A percentile compares a stretch with the other conserved stretches of the same genome.
Conservation (phyloP, 1,140 invertebrate genomes). For the Gerris buenoi region DNA sequence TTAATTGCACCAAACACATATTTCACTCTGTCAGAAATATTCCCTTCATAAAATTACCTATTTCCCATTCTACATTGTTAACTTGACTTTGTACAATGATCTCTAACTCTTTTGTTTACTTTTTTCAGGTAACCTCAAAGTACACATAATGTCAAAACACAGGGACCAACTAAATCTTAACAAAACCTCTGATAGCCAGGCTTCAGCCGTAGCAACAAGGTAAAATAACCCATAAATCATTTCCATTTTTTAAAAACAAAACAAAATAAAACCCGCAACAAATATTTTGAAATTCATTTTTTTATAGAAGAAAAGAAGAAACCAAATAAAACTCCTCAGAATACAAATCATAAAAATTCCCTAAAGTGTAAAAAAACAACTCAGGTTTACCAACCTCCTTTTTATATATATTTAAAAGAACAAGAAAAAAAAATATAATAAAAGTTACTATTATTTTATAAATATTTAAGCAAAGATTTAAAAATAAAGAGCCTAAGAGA, state of each 20-base stretch:
- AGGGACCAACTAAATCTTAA: constrained; percentile 15
- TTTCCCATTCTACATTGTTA: too few relatives aligned
- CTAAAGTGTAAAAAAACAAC: not conserved
- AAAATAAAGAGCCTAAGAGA: not conserved
- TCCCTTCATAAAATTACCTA: too few relatives aligned
- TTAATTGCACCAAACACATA: too few relatives aligned
- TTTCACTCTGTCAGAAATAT: too few relatives aligned
- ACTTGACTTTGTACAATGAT: too few relatives aligned
- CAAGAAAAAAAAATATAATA: not conserved
- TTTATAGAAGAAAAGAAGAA: not conserved
- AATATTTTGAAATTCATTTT: not conserved
- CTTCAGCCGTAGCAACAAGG: not conserved
- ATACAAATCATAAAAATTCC: not conserved
- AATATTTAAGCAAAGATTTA: not conserved
- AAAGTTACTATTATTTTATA: not conserved
- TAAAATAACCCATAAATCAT: not conserved
- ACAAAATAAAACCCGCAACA: not conserved
- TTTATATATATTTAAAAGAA: too few relatives aligned
- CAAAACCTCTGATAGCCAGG: not conserved
- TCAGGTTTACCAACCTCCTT: not conserved
- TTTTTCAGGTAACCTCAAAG: constrained; percentile 27
- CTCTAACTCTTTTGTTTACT: too few relatives aligned
- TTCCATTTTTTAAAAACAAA: not conserved
- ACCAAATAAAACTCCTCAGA: too few relatives aligned
- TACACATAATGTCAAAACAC: constrained; percentile 32